These are phyloP conservation scores for Halictus ligatus DNA, from an alignment of 2,888 invertebrate species.

Conservation along the genomic window DNA sequence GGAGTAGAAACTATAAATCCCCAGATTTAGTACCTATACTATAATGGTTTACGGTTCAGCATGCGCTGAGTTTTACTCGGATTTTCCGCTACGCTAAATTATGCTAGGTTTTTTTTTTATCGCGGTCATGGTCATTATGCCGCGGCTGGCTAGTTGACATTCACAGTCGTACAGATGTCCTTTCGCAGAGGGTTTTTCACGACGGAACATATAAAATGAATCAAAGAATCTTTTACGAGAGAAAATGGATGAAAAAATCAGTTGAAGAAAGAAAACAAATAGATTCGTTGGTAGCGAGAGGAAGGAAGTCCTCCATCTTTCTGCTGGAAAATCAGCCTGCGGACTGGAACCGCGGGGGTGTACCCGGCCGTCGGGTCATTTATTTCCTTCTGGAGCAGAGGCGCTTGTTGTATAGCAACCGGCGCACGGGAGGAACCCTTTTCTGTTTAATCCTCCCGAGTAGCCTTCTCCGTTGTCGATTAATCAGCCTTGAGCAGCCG, in stretches of 20 bases:
- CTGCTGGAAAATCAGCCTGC: not conserved
- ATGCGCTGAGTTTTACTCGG: no score
- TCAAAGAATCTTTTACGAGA: not conserved
- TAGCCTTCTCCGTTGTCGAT: conserved; percentile 19
- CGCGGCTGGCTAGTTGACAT: no score
- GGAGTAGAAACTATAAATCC: no score
- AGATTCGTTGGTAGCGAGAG: not conserved
- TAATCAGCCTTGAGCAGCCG: conserved; percentile 27
- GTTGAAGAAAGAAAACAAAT: not conserved
- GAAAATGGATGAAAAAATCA: not conserved
- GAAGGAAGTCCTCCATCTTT: not conserved
- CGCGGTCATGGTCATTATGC: no score
- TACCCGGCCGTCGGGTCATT: not conserved
- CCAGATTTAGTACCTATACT: no score
- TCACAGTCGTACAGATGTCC: no score
- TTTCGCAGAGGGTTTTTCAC: no score
- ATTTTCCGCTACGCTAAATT: no score
- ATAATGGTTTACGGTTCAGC: no score
- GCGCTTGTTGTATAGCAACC: conserved; percentile 3
- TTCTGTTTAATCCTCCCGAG: conserved; percentile 22
- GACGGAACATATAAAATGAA: no score
- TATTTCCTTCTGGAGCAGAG: conserved; percentile 30
- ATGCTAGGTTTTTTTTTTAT: no score
- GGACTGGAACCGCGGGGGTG: not conserved
- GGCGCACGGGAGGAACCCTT: not conserved